Percentiles rank a stretch among this genome's conserved stretches.
phyloP scores from a whole-genome alignment of 2,888 invertebrate species.

The Nematopogon swammerdamellus region DNA sequence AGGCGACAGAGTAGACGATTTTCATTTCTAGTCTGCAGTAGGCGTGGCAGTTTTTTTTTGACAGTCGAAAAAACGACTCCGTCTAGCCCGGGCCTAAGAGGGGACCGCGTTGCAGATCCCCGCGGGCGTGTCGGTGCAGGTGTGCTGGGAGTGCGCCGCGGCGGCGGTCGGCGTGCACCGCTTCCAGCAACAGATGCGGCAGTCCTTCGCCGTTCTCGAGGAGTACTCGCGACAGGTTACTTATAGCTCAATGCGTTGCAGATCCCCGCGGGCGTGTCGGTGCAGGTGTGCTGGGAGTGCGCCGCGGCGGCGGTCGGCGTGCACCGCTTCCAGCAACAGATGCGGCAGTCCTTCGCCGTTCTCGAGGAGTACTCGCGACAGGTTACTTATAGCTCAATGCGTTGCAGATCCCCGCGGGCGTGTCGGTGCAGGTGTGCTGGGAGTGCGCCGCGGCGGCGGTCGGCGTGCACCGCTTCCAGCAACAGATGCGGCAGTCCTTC shows the following conservation, averaged over 20 bases:
- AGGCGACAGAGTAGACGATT: no score
- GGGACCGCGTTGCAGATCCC: slow-evolving; percentile 26
- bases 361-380: no score
- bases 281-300: slow-evolving; percentile 46
- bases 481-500: slow-evolving; percentile 23
- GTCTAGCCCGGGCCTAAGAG: no score
- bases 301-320: slow-evolving; percentile 21
- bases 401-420: slow-evolving; percentile 35
- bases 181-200: slow-evolving; percentile 25
- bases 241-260: no score
- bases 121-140: slow-evolving; percentile 32
- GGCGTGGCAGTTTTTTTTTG: no score
- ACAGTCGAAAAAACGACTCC: no score
- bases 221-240: no score
- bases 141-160: slow-evolving; percentile 44
- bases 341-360: slow-evolving; percentile 24
- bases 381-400: no score
- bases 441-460: slow-evolving; percentile 31
- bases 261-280: slow-evolving; percentile 35
- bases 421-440: slow-evolving; percentile 39
- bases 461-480: slow-evolving; percentile 19
- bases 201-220: slow-evolving; percentile 27
- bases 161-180: slow-evolving; percentile 17
- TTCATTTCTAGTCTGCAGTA: no score
- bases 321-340: slow-evolving; percentile 22